These are phyloP conservation scores for Hippasteria phrygiana DNA, from an alignment of 53 echinoderm and acorn worm species.

Conservation along the genomic window DNA sequence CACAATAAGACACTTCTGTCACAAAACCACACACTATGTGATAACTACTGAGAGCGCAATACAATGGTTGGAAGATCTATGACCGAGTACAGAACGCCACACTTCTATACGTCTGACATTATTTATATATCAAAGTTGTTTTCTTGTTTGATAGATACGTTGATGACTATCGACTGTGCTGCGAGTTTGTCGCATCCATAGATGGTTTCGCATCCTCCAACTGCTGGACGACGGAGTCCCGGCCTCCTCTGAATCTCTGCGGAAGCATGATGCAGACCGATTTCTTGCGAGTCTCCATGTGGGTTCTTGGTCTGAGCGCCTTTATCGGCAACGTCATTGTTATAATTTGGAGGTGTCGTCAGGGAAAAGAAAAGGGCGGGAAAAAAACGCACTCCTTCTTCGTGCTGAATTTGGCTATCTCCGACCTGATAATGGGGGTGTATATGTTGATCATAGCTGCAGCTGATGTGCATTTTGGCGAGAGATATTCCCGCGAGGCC, in stretches of 20 bases:
- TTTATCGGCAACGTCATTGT: conserved; percentile 38
- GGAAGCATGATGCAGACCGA: conserved; percentile 39
- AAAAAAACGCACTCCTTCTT: conserved; percentile 39
- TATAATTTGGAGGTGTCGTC: conserved; percentile 24
- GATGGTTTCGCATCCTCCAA: not conserved
- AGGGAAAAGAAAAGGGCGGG: not conserved
- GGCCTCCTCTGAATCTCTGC: conserved; percentile 31
- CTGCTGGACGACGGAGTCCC: conserved; percentile 5
- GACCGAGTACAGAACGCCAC: too few relatives aligned
- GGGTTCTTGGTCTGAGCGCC: conserved; percentile 48
- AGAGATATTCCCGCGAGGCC: conserved; percentile 48
- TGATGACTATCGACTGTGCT: conserved; percentile 50
- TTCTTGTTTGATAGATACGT: not conserved
- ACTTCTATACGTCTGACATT: not conserved
- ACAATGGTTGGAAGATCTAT: too few relatives aligned
- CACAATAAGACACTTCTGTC: too few relatives aligned
- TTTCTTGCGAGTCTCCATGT: conserved; percentile 20
- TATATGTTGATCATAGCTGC: conserved; percentile 62
- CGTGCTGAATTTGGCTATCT: conserved; percentile 49
- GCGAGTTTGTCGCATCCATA: not conserved
- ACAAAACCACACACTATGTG: too few relatives aligned
- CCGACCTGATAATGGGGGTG: conserved; percentile 51
- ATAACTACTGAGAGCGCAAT: too few relatives aligned
- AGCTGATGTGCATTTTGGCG: conserved; percentile 65
- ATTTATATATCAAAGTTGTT: not conserved